Percentiles rank a stretch among this genome's conserved stretches.
phyloP scores from a whole-genome alignment of 2,113 vertebrate species.

The Zingel zingel region DNA sequence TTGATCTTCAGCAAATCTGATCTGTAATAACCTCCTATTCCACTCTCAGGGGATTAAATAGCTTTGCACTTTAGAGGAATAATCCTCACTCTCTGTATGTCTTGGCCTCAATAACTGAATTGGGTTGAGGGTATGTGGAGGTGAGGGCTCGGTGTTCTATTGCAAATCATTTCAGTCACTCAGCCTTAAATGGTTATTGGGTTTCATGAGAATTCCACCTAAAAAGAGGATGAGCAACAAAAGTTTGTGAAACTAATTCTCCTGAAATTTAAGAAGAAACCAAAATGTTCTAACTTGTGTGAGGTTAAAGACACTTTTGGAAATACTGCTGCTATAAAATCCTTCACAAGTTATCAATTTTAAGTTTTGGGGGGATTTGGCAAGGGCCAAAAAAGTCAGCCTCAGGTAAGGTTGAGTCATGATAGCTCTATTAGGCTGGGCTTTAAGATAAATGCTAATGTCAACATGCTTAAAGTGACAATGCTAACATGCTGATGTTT shows the following conservation, averaged over 20 bases:
- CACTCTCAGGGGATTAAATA: constrained; percentile 77
- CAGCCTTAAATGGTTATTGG: neutral
- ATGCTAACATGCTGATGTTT: neutral
- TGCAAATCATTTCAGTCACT: constrained; percentile 24
- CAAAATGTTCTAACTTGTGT: neutral
- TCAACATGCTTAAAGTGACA: neutral
- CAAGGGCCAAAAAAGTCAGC: neutral
- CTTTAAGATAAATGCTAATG: neutral
- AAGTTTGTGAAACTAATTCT: neutral
- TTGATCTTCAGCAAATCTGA: constrained; percentile 79
- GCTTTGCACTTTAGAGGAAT: constrained; percentile 76
- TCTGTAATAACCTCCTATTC: constrained; percentile 63
- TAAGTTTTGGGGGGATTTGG: neutral
- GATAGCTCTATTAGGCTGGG: neutral
- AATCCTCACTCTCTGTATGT: constrained; percentile 73
- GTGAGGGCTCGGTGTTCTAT: neutral
- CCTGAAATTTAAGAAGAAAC: constrained; percentile 7
- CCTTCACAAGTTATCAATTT: neutral
- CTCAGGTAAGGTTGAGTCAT: neutral
- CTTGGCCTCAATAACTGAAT: constrained; percentile 70
- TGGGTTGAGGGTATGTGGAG: constrained; percentile 48
- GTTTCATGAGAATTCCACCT: neutral
- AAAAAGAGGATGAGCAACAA: neutral
- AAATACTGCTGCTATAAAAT: neutral
- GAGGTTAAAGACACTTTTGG: neutral